Evolutionary conservation across 2,797 vertebrate genomes (phyloP), one percentile per base, ranked within the genome.

Genomic region (Clarias fuscus): DNA sequence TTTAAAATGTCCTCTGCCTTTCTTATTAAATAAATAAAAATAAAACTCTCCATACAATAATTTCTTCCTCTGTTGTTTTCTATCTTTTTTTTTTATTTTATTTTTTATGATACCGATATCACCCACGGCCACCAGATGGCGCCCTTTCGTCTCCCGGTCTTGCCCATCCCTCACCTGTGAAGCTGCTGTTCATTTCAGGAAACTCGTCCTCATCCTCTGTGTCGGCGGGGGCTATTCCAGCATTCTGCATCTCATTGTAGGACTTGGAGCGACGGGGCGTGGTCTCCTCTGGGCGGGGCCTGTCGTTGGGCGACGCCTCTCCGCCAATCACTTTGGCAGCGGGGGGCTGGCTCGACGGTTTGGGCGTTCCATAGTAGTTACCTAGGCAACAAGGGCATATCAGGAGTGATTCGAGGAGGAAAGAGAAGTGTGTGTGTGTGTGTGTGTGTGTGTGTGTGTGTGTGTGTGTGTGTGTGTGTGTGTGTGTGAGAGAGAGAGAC

Each of bases 351-450:
- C 96, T 96, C 89, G 97, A 97, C 92, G 98, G 98, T 95, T 99
- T 99, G 94, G 98, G 98, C 68, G 98, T 99, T 96, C 98, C 98
- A 98, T 99, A 99, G 96, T 99, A 99, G 97, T 99, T 99, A 96
- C 98, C 98, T 99, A 97, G 97, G 96, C 92, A 95, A 97, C 94
- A 90, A 94, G 96, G 93, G 93, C 92, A 96, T 43, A 73, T 62
- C 43, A 61, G 37, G 56, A 73, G 24, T 40, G 77, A 62, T 79
- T 79, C 33, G 20, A 43, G 20, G 58, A 84, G 27, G 40, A 70
- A 3, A 27, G 53, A 61, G 33, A 53, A 40, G 53, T 4, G n/a
- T 5, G 81, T 22, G 65, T 59, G 72, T 53, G 72, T 56, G 72
- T 43, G 72, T 43, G 43, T 75, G 72, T 73, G 30, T 73, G 68